Percentiles rank a stretch among this genome's conserved stretches.
Conservation (phyloP, 2,113 vertebrate species). For the Acrocephalus arundinaceus region DNA sequence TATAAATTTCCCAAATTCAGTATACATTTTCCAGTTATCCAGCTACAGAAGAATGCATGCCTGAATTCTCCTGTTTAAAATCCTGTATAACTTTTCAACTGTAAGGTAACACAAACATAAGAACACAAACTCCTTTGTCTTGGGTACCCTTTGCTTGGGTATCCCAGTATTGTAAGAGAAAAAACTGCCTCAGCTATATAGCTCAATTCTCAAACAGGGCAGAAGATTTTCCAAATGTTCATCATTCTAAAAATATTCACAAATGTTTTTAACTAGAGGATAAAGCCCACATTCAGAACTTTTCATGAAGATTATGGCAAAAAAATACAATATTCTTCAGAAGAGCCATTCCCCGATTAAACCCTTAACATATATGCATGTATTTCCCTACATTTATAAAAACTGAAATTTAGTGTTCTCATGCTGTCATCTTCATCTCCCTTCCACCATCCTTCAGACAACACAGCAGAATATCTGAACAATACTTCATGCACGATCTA, state of each 20-base stretch:
- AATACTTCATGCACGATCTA: background rate
- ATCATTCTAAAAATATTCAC: background rate
- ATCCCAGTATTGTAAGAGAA: background rate
- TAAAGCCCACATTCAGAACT: background rate
- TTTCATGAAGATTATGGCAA: background rate
- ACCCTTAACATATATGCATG: background rate
- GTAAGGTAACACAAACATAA: background rate
- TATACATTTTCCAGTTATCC: background rate
- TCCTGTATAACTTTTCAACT: background rate
- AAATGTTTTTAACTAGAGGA: background rate
- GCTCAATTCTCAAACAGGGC: background rate
- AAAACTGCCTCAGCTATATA: background rate
- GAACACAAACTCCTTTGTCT: background rate
- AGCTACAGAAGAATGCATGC: background rate
- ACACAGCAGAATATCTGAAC: background rate
- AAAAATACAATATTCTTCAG: background rate
- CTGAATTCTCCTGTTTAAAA: background rate
- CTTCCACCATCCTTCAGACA: background rate
- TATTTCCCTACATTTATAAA: background rate
- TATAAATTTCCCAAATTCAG: background rate
- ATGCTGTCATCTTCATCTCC: background rate
- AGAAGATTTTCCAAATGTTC: background rate
- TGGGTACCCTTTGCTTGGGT: background rate
- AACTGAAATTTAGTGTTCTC: background rate
- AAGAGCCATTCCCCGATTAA: background rate